A percentile compares a stretch with the other conserved stretches of the same genome.
phyloP scores from a whole-genome alignment of 2,113 vertebrate species.

The Tylochromis polylepis region DNA sequence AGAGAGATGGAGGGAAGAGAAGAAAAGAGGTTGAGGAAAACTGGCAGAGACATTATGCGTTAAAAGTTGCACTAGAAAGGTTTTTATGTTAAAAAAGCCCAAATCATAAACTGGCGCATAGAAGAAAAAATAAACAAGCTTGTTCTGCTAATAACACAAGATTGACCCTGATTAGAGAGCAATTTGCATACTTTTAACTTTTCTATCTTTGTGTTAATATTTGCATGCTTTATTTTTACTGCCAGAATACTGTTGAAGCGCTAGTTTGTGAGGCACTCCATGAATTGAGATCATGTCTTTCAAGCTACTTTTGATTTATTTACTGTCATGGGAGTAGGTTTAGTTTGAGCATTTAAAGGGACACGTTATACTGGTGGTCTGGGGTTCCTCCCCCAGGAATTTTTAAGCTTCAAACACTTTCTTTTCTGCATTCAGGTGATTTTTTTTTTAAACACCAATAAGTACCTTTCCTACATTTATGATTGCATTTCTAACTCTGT shows the following conservation, averaged over 20 bases:
- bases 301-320: background rate
- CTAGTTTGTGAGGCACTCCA: background rate
- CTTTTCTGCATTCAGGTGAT: background rate
- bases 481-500: background rate
- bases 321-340: background rate
- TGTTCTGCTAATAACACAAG: background rate
- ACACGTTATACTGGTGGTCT: background rate
- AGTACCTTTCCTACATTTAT: background rate
- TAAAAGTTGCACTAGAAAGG: background rate
- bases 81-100: background rate
- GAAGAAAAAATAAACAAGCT: background rate
- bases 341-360: background rate
- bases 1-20: background rate
- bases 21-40: background rate
- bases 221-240: background rate
- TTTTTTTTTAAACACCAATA: background rate
- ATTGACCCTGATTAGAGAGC: background rate
- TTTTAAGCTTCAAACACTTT: background rate
- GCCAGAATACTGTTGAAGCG: background rate
- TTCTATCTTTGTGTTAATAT: background rate
- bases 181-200: background rate
- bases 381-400: background rate
- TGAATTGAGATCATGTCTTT: background rate
- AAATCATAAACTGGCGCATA: background rate
- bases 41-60: constrained; percentile 3